These are phyloP conservation scores for Pseudoatta argentina DNA, from an alignment of 1,140 invertebrate genomes.

Conservation along the genomic window DNA sequence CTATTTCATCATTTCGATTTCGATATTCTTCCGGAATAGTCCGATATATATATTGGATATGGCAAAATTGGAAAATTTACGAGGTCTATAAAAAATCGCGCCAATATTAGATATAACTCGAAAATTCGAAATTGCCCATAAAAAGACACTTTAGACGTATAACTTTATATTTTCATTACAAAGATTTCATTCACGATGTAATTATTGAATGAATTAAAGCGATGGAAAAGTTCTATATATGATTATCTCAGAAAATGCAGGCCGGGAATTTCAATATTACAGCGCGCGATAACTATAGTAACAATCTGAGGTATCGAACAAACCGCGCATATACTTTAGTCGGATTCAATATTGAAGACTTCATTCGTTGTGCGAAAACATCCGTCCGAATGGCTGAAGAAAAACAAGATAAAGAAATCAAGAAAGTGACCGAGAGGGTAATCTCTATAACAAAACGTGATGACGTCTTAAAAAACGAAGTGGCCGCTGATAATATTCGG, in stretches of 20 bases:
- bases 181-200: neutral
- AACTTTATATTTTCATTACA: neutral
- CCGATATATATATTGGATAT: neutral
- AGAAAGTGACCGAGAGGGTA: constrained; percentile 51
- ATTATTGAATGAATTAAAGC: neutral
- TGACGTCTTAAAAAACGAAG: constrained; percentile 47
- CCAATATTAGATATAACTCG: neutral
- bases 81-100: neutral
- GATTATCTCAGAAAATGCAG: neutral
- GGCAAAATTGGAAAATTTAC: constrained; percentile 12
- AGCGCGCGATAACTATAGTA: constrained; percentile 56
- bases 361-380: constrained; percentile 12
- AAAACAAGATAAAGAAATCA: constrained; percentile 57
- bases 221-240: neutral
- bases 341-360: constrained; percentile 6
- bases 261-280: neutral
- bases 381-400: constrained; percentile 48
- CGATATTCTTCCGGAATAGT: neutral
- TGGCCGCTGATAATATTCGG: constrained; percentile 75
- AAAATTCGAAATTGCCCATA: neutral
- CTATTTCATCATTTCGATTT: neutral
- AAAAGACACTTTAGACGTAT: neutral
- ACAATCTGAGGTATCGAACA: constrained; percentile 70
- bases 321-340: constrained; percentile 51
- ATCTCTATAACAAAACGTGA: constrained; percentile 25